Conservation (phyloP, 1,140 invertebrate genomes). For the Megalonaias nervosa region DNA sequence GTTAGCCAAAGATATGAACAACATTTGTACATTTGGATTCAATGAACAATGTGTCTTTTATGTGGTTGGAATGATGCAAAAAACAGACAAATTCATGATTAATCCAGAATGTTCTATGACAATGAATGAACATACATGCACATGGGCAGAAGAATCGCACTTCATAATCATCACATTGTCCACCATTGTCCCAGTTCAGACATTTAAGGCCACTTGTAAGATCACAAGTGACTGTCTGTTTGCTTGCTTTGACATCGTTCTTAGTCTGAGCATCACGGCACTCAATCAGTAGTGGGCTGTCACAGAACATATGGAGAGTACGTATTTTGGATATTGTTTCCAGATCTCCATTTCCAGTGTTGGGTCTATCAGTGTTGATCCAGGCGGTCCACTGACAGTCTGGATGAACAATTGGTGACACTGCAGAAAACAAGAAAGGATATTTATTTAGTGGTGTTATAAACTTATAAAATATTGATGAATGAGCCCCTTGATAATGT, state of each 20-base stretch:
- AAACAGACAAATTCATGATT: too few species aligned
- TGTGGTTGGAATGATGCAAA: too few species aligned
- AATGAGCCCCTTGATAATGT: too few species aligned
- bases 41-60: too few species aligned
- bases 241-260: constrained; percentile 16
- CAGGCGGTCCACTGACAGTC: constrained; percentile 54
- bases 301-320: constrained; percentile 41
- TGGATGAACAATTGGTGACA: constrained; percentile 24
- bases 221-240: constrained; percentile 63
- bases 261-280: constrained; percentile 47
- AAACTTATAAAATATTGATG: too few species aligned
- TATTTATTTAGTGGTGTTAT: too few species aligned
- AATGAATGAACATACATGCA: constrained; percentile 14
- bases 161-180: constrained; percentile 78
- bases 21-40: too few species aligned
- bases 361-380: constrained; percentile 53
- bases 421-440: too few species aligned
- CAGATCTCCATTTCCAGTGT: constrained; percentile 45
- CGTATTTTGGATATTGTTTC: constrained; percentile 41
- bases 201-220: constrained; percentile 65
- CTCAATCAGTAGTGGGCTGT: constrained; percentile 52
- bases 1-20: too few species aligned
- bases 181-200: constrained; percentile 57
- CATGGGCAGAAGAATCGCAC: constrained; percentile 79
- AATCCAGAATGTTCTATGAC: too few species aligned